Evolutionary conservation across 2,113 vertebrate species (phyloP), one percentile per base, ranked within the genome.

Genomic region (Mormoops blainvillei): DNA sequence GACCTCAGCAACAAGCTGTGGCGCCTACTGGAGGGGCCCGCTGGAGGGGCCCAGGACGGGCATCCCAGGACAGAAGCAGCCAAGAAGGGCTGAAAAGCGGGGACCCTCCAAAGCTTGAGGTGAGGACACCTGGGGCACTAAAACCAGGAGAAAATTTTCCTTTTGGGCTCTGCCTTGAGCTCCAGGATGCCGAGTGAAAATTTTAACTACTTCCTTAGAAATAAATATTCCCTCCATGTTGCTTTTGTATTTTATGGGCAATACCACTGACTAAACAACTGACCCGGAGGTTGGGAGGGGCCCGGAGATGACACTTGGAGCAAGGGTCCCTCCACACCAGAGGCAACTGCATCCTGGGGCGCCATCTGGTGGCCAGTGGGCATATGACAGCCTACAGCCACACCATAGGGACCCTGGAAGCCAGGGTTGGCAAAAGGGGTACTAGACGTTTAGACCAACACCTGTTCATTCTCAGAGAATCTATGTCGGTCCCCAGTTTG

Each of bases 311-410:
- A 56, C 85, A 1, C 70, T 38, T 1, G 33, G 52, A 86, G 65
- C 12, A 36, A 12, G 4, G 4, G 77, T 52, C 28, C 10, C 0
- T 0, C 4, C 0, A 5, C 22, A 33, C 22, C 0, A 8, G 19
- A 20, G 65, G 67, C 82, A 73, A 4, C 33, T 2, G 78, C 16
- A 0, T 87, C 77, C 85, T 96, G 36, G 56, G 70, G 65, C 50
- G 52, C 97, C 97, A 94, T 56, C 97, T 97, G 94, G 89, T 94
- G 97, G 91, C 28, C 77, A 13, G 7, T 19, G 4, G 26, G 41
- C 26, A 6, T 28, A 68, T 38, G 43, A 56, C 77, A 26, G 61
- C 1, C 73, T 38, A 0, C 4, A 0, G 19, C 78, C 20, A 0
- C 7, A 3, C 7, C 5, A 2, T 2, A 19, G 80, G 9, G 67